These are phyloP conservation scores for Zenarchopterus dispar DNA, from an alignment of 2,797 vertebrate species.

Conservation along the genomic window DNA sequence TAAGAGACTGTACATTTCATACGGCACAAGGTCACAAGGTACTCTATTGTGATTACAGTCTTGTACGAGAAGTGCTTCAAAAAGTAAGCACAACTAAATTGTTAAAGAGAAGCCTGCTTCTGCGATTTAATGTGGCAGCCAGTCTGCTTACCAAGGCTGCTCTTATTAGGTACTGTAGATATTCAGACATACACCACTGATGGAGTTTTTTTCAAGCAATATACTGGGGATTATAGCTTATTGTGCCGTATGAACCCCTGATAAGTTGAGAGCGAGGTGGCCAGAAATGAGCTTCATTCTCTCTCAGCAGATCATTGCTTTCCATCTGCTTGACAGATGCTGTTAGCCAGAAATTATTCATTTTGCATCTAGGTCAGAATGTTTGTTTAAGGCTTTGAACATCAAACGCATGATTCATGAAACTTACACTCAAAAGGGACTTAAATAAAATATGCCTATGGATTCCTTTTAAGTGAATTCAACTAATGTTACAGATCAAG, in stretches of 20 bases:
- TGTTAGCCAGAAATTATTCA: conserved; percentile 56
- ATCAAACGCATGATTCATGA: conserved; percentile 37
- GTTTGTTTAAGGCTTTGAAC: conserved; percentile 31
- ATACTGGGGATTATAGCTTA: conserved; percentile 58
- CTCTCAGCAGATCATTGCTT: conserved; percentile 47
- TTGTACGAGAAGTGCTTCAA: conserved; percentile 19
- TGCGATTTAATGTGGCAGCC: conserved; percentile 32
- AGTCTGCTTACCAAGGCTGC: conserved; percentile 44
- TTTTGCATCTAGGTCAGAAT: conserved; percentile 54
- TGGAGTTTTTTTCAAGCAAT: conserved; percentile 56
- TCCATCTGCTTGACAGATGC: conserved; percentile 64
- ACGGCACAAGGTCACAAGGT: conserved; percentile 8
- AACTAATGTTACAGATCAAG: conserved; percentile 12
- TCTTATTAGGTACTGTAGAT: conserved; percentile 52
- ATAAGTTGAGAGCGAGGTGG: conserved; percentile 54
- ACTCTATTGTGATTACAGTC: conserved; percentile 14
- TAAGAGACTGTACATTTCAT: conserved; percentile 7
- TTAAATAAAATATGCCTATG: conserved; percentile 22
- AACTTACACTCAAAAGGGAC: conserved; percentile 28
- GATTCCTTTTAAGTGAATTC: conserved; percentile 12
- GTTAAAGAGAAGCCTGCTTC: conserved; percentile 17
- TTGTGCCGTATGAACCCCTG: conserved; percentile 41
- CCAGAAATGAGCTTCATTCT: conserved; percentile 46
- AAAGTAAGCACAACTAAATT: conserved; percentile 35
- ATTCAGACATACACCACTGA: conserved; percentile 53